phyloP scores from a whole-genome alignment of 1,140 invertebrate genomes.

The Pteromalus puparum region DNA sequence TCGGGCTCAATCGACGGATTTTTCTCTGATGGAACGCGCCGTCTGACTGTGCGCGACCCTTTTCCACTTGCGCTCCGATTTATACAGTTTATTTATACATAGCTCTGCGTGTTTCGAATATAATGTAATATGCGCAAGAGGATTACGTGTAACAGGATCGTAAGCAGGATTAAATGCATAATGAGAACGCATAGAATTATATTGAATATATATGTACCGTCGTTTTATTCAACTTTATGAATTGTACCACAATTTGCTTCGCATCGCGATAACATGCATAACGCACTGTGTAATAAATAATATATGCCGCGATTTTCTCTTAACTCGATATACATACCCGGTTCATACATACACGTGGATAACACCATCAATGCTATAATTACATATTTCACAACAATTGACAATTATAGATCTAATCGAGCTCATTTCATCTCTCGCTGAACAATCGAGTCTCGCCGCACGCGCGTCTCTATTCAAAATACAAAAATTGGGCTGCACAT shows the following conservation, averaged over 20 bases:
- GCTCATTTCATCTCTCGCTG: background rate
- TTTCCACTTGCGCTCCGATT: background rate
- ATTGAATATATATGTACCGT: constrained; percentile 26
- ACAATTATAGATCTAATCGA: constrained; percentile 36
- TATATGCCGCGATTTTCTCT: constrained; percentile 21
- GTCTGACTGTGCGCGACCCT: no score
- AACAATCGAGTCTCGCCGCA: background rate
- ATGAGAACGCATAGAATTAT: constrained; percentile 1
- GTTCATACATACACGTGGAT: constrained; percentile 25
- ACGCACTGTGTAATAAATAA: constrained; percentile 43
- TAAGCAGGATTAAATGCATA: background rate
- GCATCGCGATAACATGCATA: constrained; percentile 37
- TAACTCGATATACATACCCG: constrained; percentile 16
- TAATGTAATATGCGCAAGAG: no score
- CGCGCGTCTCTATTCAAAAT: background rate
- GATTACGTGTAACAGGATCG: background rate
- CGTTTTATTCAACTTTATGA: constrained; percentile 40
- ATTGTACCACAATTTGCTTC: constrained; percentile 46
- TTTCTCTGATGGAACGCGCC: no score
- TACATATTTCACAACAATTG: constrained; percentile 41
- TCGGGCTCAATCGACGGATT: no score
- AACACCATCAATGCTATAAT: constrained; percentile 34
- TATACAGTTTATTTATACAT: no score
- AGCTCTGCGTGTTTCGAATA: no score
- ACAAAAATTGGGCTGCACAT: constrained; percentile 20